These are phyloP conservation scores for Crotalus helleri DNA, from an alignment of 2,113 vertebrate genomes.

Conservation along the genomic window DNA sequence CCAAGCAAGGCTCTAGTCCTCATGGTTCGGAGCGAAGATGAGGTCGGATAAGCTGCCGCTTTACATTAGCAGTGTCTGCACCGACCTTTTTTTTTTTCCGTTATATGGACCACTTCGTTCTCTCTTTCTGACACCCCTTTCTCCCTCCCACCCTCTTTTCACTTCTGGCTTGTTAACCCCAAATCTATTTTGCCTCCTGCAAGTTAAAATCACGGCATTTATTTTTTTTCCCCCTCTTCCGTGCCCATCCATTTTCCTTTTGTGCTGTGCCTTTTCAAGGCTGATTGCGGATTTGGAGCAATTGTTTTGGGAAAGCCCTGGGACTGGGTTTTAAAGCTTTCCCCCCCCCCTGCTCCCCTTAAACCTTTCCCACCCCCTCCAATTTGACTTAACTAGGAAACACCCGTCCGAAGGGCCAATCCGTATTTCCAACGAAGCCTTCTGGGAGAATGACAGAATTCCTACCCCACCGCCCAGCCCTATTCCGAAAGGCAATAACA, in stretches of 20 bases:
- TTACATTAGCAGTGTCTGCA: not conserved
- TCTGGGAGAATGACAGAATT: not conserved
- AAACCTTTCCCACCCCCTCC: not conserved
- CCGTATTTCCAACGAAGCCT: not conserved
- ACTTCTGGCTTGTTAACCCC: not conserved
- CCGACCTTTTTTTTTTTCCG: not conserved
- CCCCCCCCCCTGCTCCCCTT: not conserved
- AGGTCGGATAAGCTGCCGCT: not conserved
- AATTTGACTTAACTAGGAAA: not conserved
- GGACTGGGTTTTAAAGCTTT: not conserved
- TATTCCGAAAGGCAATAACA: not conserved
- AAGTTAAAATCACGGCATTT: not conserved
- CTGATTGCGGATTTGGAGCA: not conserved
- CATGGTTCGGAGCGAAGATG: not conserved
- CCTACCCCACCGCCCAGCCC: not conserved
- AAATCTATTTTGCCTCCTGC: not conserved
- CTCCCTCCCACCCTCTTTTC: not conserved
- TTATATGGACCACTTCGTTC: not conserved
- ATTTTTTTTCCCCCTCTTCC: rapidly evolving
- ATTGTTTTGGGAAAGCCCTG: not conserved
- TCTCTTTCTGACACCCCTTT: not conserved
- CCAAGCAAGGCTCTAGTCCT: not conserved
- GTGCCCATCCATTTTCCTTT: not conserved
- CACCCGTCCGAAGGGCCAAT: not conserved
- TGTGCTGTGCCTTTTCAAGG: not conserved